Conservation (phyloP, 2,888 invertebrate genomes). For the Podotricha telesiphe region DNA sequence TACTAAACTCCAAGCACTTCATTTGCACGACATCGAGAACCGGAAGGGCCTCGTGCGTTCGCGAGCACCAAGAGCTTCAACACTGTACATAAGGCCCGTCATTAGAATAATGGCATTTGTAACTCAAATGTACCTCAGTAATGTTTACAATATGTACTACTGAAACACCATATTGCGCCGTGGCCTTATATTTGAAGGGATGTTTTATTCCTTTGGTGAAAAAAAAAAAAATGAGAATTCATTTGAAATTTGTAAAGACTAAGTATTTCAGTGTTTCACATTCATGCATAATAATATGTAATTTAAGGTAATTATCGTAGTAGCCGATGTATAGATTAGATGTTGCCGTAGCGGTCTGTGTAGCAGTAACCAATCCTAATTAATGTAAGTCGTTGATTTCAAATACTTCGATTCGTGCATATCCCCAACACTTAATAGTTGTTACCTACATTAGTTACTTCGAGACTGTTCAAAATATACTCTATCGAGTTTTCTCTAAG, state of each 20-base stretch:
- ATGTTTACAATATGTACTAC: conserved; percentile 76
- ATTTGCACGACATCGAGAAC: conserved; percentile 43
- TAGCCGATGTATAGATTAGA: conserved; percentile 70
- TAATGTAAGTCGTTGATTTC: conserved; percentile 72
- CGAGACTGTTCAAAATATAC: conserved; percentile 82
- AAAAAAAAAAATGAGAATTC: conserved; percentile 59
- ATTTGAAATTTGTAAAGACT: conserved; percentile 70
- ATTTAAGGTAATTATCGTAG: conserved; percentile 64
- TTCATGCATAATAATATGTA: conserved; percentile 59
- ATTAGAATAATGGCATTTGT: conserved; percentile 64
- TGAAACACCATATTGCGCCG: conserved; percentile 83
- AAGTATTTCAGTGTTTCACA: conserved; percentile 60
- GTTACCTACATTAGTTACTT: conserved; percentile 83
- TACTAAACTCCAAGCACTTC: conserved; percentile 47
- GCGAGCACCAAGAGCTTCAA: conserved; percentile 53
- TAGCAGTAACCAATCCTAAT: conserved; percentile 72
- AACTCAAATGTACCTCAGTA: conserved; percentile 63
- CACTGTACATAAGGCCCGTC: conserved; percentile 73
- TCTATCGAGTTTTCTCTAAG: conserved; percentile 81
- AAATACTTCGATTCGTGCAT: conserved; percentile 76
- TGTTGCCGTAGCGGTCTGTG: conserved; percentile 69
- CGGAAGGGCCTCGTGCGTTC: conserved; percentile 34
- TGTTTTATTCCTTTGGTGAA: conserved; percentile 75
- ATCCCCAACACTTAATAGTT: conserved; percentile 80
- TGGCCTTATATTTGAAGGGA: conserved; percentile 82